Conservation (phyloP, 2,113 vertebrate species). For the Leuciscus idus region DNA sequence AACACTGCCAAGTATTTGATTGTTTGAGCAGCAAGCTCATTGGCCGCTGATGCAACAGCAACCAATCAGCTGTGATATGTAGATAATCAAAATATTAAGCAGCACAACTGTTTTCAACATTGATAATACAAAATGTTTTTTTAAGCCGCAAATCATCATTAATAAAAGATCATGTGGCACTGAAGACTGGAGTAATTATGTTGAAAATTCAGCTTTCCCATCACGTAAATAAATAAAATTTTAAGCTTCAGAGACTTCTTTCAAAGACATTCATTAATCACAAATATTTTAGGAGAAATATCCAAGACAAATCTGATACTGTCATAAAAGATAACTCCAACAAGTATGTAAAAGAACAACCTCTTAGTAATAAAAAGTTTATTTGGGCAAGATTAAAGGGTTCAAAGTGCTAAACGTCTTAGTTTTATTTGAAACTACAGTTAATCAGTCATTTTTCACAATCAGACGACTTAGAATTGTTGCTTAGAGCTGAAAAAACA, state of each 20-base stretch:
- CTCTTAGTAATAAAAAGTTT: not conserved
- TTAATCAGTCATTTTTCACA: not conserved
- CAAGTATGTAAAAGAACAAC: not conserved
- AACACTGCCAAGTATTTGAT: too few relatives aligned
- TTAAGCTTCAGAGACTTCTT: not conserved
- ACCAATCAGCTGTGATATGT: too few relatives aligned
- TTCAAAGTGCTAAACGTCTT: conserved; percentile 8
- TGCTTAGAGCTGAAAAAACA: not conserved
- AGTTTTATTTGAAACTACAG: conserved; percentile 4
- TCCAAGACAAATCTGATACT: not conserved
- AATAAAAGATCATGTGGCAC: not conserved
- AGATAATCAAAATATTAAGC: too few relatives aligned
- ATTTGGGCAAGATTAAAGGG: not conserved
- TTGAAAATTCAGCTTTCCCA: not conserved
- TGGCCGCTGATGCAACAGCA: too few relatives aligned
- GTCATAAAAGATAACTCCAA: not conserved
- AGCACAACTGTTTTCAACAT: not conserved
- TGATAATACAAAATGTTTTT: not conserved
- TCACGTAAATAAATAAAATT: not conserved
- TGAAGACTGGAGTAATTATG: too few relatives aligned
- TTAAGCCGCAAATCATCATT: not conserved
- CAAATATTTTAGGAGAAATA: not conserved
- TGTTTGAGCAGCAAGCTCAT: too few relatives aligned
- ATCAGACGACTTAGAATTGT: not conserved
- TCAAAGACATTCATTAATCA: not conserved